These are phyloP conservation scores for Ivindomyrus marchei DNA, from an alignment of 2,113 vertebrate genomes.

Conservation along the genomic window DNA sequence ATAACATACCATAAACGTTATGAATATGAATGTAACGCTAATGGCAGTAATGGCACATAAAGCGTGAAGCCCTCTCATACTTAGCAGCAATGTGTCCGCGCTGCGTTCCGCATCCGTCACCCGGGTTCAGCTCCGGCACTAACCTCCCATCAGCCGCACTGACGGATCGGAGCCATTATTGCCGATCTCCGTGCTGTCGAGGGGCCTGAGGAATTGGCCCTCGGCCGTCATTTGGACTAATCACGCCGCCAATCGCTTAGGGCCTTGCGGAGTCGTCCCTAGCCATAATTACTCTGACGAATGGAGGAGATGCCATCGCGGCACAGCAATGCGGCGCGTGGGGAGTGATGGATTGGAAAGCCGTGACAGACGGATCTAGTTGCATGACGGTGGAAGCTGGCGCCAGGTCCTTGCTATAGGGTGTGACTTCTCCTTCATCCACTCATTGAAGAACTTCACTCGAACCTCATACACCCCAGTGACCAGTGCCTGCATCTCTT, in stretches of 20 bases:
- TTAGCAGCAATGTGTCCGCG: not conserved
- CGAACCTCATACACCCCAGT: not conserved
- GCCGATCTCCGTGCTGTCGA: not conserved
- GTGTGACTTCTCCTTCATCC: not conserved
- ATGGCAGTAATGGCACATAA: no score
- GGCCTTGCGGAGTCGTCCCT: not conserved
- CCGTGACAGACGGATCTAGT: not conserved
- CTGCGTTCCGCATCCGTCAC: not conserved
- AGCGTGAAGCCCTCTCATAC: not conserved
- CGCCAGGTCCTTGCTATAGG: not conserved
- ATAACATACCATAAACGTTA: not conserved
- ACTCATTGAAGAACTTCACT: no score
- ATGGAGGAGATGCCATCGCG: not conserved
- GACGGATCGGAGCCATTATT: conserved; percentile 14
- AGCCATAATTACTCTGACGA: conserved; percentile 9
- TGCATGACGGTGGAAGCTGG: not conserved
- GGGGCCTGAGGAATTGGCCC: conserved; percentile 8
- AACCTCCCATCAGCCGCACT: not conserved
- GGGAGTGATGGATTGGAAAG: not conserved
- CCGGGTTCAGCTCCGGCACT: not conserved
- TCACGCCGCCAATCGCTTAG: not conserved
- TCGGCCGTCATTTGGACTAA: conserved; percentile 5
- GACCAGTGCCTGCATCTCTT: not conserved
- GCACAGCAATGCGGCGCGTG: not conserved
- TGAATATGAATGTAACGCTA: not conserved